Percentiles rank a stretch among this genome's conserved stretches.
Evolutionary conservation across 2,797 vertebrate species (phyloP).

Genomic region (Peromyscus melanophrys): DNA sequence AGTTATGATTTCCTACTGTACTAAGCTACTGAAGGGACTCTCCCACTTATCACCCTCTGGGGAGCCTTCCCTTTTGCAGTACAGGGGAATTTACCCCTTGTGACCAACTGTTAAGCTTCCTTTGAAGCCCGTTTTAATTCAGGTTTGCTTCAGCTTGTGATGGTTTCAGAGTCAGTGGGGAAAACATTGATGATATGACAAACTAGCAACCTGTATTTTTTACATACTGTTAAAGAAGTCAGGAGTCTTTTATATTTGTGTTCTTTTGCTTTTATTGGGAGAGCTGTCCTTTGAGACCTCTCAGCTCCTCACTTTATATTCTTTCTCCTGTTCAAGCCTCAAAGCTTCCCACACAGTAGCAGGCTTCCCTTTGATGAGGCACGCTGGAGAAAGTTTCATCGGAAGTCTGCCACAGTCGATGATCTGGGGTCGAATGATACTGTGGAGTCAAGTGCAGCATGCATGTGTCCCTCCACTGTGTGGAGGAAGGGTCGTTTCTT

Average conservation of each 20-base stretch:
- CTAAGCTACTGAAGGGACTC: conserved; percentile 77
- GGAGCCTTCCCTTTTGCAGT: conserved; percentile 82
- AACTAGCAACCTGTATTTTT: conserved; percentile 81
- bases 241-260: conserved; percentile 63
- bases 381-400: conserved; percentile 68
- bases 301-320: conserved; percentile 75
- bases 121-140: conserved; percentile 86
- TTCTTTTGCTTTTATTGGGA: conserved; percentile 79
- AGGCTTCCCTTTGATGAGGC: conserved; percentile 70
- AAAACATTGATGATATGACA: conserved; percentile 83
- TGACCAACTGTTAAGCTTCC: conserved; percentile 86
- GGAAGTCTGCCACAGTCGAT: conserved; percentile 50
- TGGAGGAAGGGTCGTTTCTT: neutral
- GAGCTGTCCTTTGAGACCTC: conserved; percentile 76
- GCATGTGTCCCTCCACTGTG: neutral
- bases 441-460: neutral
- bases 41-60: conserved; percentile 78
- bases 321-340: conserved; percentile 81
- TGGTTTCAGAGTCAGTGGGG: conserved; percentile 81
- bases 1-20: conserved; percentile 69
- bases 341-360: conserved; percentile 71
- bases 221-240: conserved; percentile 79
- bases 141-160: conserved; percentile 81
- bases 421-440: neutral
- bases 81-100: conserved; percentile 83